Base-by-base conservation (phyloP, 2,113 vertebrate genomes). In the Phycodurus eques region DNA sequence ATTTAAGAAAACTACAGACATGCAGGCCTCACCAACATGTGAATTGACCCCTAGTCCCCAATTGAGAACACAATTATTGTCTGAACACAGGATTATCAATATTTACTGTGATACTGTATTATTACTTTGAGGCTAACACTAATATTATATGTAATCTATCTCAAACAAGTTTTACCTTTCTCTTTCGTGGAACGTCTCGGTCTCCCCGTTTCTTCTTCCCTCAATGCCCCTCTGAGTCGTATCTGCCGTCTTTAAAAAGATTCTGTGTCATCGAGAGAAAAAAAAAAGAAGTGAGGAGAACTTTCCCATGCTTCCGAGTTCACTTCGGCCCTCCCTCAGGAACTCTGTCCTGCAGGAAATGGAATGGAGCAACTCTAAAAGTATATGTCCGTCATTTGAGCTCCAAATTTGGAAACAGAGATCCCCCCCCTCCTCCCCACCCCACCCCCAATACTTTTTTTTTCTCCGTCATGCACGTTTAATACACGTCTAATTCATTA, bases 281-380 rank as follows among this genome's bases (percentile, higher is more conserved):
- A 61, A 89, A 87, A 83, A 69, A 61, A 35, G 33, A 89, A 89
- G 71, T 71, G 20, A 82, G 77, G 86, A 73, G 76, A 91, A 91
- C 86, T 92, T 94, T 94, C 90, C 89, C 92, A 93, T 81, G 89
- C 65, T 79, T 76, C 71, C 67, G 49, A 1, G 14, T 39, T 15
- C 44, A 66, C 43, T 47, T 47, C 60, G 83, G 74, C 73, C 88
- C 88, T 91, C 92, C 92, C 90, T 90, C 92, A 89, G 92, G 91
- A 91, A 90, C 87, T 72, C 5, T 4, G 73, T 87, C 74, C 92
- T 39, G 35, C 35, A 92, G 93, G 91, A 93, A 93, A 91, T 87
- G 89, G 90, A 85, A 90, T 78, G 91, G 87, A 85, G 85, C 68
- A 74, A 82, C 75, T 82, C 68, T 49, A 5, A 14, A 39, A 47